These are phyloP conservation scores for Ormyrus labotus DNA, from an alignment of 2,888 invertebrate genomes.

Conservation along the genomic window DNA sequence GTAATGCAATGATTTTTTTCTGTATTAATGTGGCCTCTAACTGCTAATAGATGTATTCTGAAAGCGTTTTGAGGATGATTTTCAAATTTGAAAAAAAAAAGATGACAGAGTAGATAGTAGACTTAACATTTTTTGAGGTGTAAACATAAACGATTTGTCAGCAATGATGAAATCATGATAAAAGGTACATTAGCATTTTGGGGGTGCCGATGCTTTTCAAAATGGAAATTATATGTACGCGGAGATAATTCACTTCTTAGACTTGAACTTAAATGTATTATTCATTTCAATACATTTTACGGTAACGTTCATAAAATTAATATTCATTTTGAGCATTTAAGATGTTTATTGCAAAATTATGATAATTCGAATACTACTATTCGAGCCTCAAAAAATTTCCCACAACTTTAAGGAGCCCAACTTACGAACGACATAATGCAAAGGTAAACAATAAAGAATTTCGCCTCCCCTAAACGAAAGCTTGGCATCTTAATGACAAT, in stretches of 20 bases:
- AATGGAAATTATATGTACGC: not conserved
- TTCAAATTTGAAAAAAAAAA: not conserved
- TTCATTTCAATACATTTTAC: not conserved
- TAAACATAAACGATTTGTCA: not conserved
- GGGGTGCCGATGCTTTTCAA: not conserved
- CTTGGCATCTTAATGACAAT: not conserved
- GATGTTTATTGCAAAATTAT: too few relatives aligned
- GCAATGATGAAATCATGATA: slow-evolving; percentile 9
- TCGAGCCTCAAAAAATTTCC: too few relatives aligned
- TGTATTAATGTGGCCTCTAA: not conserved
- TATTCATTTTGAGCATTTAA: too few relatives aligned
- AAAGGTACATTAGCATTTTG: slow-evolving; percentile 1
- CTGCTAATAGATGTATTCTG: not conserved
- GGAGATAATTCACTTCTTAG: not conserved
- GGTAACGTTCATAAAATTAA: not conserved
- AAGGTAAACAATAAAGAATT: too few relatives aligned
- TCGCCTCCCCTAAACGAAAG: too few relatives aligned
- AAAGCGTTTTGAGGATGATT: not conserved
- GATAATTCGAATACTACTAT: not conserved
- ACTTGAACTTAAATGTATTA: not conserved
- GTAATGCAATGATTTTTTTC: not conserved
- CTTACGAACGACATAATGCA: too few relatives aligned
- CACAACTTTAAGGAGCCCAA: too few relatives aligned
- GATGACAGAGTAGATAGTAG: too few relatives aligned
- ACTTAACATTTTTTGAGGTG: not conserved